Evolutionary conservation across 2,888 invertebrate species (phyloP).

Genomic region (Chalcosyrphus nemorum): DNA sequence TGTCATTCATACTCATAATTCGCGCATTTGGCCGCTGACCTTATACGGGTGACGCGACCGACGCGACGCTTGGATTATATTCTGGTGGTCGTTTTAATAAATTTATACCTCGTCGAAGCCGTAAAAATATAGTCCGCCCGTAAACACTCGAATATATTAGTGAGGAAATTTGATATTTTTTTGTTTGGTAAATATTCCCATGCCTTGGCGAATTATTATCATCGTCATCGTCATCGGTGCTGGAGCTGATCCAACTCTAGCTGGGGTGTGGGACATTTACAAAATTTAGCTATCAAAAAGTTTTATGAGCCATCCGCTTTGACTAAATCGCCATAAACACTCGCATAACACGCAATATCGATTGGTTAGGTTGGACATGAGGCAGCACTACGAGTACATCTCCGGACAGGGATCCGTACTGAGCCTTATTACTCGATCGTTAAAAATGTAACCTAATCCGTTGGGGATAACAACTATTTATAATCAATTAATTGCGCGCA

Average conservation of each 20-base stretch:
- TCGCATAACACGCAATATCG: conserved; percentile 73
- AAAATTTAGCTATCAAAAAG: conserved; percentile 82
- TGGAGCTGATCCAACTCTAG: background rate
- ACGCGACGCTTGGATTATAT: conserved; percentile 24
- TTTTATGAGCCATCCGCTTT: conserved; percentile 81
- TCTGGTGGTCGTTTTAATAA: conserved; percentile 32
- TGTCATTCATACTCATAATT: conserved; percentile 69
- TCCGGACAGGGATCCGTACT: conserved; percentile 30
- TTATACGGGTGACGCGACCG: conserved; percentile 50
- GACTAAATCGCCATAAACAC: conserved; percentile 82
- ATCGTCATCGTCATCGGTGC: conserved; percentile 11
- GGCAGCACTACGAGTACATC: background rate
- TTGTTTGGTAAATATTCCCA: conserved; percentile 42
- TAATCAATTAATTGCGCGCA: conserved; percentile 79
- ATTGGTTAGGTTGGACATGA: conserved; percentile 9
- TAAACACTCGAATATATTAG: conserved; percentile 61
- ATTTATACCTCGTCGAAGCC: conserved; percentile 32
- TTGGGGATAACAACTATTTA: conserved; percentile 77
- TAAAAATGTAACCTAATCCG: conserved; percentile 78
- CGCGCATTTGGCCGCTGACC: conserved; percentile 61
- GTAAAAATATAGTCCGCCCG: conserved; percentile 60
- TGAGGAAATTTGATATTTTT: conserved; percentile 52
- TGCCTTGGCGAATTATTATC: conserved; percentile 28
- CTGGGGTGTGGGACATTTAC: conserved; percentile 48
- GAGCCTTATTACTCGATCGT: conserved; percentile 58